Base-by-base conservation (phyloP, 2,888 invertebrate genomes). In the Drosophila aldrichi region DNA sequence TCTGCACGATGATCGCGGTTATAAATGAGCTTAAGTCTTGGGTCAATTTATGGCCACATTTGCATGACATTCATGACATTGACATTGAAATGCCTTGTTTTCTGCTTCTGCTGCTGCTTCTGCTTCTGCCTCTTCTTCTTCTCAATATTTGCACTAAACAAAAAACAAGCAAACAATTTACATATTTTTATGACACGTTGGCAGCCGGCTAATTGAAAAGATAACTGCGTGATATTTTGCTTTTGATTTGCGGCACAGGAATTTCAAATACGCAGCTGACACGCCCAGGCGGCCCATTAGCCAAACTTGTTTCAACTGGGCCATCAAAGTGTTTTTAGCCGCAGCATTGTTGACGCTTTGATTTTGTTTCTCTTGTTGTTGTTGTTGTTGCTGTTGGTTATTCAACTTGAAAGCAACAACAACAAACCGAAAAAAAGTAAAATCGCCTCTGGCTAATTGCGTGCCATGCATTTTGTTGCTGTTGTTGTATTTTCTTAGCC, bases 21-120 rank as follows among this genome's bases (percentile, higher is more conserved):
- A 16, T 46, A 4, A n/a, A 41, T 46, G 40, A 41, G 58, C 29
- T 44, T 34, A 32, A 16, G 36, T 25, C 16, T 54, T 68, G 55
- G 63, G 52, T 58, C 62, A 66, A 51, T 65, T 70, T 55, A 16
- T 60, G 25, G 48, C 44, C 60, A 46, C 25, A 43, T 52, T 59
- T 48, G 41, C 62, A 49, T 86, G 89, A 84, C 87, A 88, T 89
- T 88, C 64, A 49, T 86, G 89, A 84, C 87, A 88, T 89, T 88
- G 87, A 89, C 87, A 88, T 88, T 88, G 89, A 89, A 82, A 79
- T 54, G 59, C 58, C 55, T 70, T 70, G 34, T 1, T n/a, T 10
- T n/a, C 29, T 32, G 32, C 49, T 10, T 29, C 29, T 32, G 18
- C 49, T 20, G 1, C 32, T 8, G 32, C 18, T 14, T 14, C 18